A percentile compares a stretch with the other conserved stretches of the same genome.
These are phyloP conservation scores for Amblyraja radiata DNA, from an alignment of 2,797 vertebrate species.

Conservation along the genomic window DNA sequence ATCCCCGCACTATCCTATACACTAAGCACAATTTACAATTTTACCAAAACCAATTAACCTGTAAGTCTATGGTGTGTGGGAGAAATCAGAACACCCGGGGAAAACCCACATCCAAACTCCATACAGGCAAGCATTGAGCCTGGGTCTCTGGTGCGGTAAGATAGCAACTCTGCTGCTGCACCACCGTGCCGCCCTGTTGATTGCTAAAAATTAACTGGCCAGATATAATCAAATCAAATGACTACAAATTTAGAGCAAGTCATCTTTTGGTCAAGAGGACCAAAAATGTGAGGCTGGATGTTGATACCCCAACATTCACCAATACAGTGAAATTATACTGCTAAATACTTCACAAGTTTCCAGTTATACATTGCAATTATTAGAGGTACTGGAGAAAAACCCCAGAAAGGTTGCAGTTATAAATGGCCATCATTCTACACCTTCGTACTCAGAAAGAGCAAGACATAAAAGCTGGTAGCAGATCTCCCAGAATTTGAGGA, in stretches of 20 bases:
- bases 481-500: neutral
- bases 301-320: neutral
- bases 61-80: too few relatives aligned
- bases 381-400: neutral
- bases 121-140: too few relatives aligned
- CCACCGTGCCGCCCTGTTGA: too few relatives aligned
- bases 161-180: too few relatives aligned
- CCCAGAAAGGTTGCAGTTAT: neutral
- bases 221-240: slow-evolving; percentile 9
- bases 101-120: too few relatives aligned
- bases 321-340: neutral
- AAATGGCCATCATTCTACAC: neutral
- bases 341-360: neutral
- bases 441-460: neutral
- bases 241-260: neutral
- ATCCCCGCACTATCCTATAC: too few relatives aligned
- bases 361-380: neutral
- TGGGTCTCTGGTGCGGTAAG: too few relatives aligned
- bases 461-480: neutral
- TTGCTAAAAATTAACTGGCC: neutral
- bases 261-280: neutral
- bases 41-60: too few relatives aligned
- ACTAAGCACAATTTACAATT: too few relatives aligned
- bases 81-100: too few relatives aligned
- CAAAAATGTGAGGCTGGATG: neutral